Percentiles rank a stretch among this genome's conserved stretches.
Conservation (phyloP, 2,113 vertebrate genomes). For the Daubentonia madagascariensis region DNA sequence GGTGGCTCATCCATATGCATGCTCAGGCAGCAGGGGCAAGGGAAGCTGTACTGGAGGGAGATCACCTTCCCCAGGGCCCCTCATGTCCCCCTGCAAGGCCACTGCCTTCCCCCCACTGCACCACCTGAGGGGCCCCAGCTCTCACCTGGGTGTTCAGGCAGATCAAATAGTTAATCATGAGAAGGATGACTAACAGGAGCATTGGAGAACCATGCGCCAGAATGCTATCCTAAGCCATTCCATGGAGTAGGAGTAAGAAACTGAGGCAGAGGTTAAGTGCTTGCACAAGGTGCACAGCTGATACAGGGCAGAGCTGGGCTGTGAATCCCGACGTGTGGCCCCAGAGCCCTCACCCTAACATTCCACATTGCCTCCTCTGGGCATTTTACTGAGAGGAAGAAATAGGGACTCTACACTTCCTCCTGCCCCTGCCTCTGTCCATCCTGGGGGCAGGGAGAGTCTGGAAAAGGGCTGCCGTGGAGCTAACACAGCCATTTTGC, state of each 20-base stretch:
- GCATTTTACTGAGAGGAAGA: neutral
- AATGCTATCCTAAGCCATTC: neutral
- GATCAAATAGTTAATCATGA: neutral
- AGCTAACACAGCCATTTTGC: neutral
- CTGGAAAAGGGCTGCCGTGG: neutral
- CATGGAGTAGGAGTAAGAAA: neutral
- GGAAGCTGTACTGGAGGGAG: neutral
- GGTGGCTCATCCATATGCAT: neutral
- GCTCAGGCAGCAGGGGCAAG: neutral
- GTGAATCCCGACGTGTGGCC: neutral
- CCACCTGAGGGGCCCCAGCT: neutral
- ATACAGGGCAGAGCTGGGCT: neutral
- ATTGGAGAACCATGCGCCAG: neutral
- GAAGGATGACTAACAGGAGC: neutral
- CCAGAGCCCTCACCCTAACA: neutral
- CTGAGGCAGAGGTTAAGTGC: neutral
- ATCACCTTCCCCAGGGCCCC: rapidly evolving
- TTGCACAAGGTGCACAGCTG: neutral
- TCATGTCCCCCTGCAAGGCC: neutral
- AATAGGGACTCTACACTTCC: neutral
- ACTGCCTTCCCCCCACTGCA: neutral
- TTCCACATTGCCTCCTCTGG: neutral
- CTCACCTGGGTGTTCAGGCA: neutral
- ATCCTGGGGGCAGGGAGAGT: neutral
- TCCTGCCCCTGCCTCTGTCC: neutral